Conservation (phyloP, 2,888 invertebrate species). For the Epistrophe eligans region DNA sequence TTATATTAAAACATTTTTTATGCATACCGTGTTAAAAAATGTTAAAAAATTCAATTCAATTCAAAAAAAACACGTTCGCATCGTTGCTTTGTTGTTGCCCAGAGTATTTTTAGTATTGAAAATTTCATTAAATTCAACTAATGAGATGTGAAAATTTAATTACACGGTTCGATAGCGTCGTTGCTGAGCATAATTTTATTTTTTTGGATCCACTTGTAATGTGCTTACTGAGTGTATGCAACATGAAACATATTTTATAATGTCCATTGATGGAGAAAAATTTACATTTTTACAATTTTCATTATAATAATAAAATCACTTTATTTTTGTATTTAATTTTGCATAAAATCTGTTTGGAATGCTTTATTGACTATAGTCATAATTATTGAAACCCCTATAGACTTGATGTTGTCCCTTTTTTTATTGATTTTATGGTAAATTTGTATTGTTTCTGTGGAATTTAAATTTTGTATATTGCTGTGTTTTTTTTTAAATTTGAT, state of each 20-base stretch:
- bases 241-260: constrained; percentile 50
- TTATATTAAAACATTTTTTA: constrained; percentile 3
- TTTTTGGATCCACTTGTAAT: constrained; percentile 22
- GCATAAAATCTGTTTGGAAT: constrained; percentile 19
- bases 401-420: background rate
- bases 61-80: background rate
- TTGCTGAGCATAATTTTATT: constrained; percentile 33
- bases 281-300: constrained; percentile 49
- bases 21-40: background rate
- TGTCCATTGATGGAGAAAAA: constrained; percentile 57
- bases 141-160: constrained; percentile 76
- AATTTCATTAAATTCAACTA: constrained; percentile 75
- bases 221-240: constrained; percentile 21
- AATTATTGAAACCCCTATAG: background rate
- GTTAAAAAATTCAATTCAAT: too few species aligned
- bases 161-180: constrained; percentile 68
- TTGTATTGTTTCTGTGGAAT: background rate
- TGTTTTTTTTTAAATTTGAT: too few species aligned
- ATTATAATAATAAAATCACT: constrained; percentile 41
- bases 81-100: constrained; percentile 49
- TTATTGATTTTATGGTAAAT: background rate
- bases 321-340: constrained; percentile 7
- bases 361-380: constrained; percentile 8
- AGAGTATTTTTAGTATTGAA: constrained; percentile 50
- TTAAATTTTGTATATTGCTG: background rate